Percentiles rank a stretch among this genome's conserved stretches.
Evolutionary conservation across 1,140 invertebrate genomes (phyloP).

Genomic region (Platorchestia sp.): DNA sequence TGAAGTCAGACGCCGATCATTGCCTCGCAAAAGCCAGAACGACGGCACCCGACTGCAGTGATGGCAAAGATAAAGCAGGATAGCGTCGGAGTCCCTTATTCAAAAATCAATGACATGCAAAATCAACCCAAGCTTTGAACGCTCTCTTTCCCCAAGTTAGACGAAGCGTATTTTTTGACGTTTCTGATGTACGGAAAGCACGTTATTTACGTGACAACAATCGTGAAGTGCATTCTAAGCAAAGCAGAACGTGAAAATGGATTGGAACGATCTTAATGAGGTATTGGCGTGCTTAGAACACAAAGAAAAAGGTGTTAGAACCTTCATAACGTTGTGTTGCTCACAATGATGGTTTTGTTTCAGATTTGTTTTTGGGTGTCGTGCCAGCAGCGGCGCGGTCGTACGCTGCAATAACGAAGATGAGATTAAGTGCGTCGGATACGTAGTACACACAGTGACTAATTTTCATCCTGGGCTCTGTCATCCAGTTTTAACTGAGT

Average conservation of each 20-base stretch:
- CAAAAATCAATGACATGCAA: neutral
- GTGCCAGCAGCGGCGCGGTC: neutral
- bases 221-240: too few relatives aligned
- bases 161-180: neutral
- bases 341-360: neutral
- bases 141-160: neutral
- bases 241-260: too few relatives aligned
- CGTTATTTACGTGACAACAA: neutral
- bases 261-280: too few relatives aligned
- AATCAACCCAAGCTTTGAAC: neutral
- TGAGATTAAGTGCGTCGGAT: neutral
- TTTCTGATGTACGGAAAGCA: neutral
- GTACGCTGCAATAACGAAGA: neutral
- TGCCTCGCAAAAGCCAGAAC: neutral
- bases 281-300: neutral
- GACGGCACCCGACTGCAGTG: neutral
- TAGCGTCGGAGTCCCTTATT: neutral
- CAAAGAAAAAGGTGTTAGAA: neutral
- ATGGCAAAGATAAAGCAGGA: neutral
- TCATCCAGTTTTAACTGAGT: neutral
- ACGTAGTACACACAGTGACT: neutral
- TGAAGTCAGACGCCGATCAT: neutral
- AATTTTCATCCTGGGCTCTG: neutral
- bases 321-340: neutral
- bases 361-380: neutral